phyloP scores from a whole-genome alignment of 2,113 vertebrate species.

The Pangasianodon hypophthalmus region DNA sequence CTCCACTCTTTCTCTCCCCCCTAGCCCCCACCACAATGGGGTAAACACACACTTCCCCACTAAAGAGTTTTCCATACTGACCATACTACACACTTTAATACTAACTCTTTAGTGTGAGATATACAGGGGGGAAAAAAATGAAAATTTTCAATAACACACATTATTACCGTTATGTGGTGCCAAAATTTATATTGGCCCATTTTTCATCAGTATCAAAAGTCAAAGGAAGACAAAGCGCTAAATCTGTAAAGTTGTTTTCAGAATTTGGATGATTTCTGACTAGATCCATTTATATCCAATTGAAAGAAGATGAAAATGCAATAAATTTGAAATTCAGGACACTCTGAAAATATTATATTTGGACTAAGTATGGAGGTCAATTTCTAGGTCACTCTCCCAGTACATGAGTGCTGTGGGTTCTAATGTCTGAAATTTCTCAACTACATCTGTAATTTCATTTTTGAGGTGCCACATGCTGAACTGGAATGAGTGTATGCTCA shows the following conservation, averaged over 20 bases:
- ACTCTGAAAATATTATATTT: not conserved
- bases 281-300: not conserved
- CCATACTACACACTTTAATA: not conserved
- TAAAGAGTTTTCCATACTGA: slow-evolving; percentile 20
- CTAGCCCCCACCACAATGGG: slow-evolving; percentile 9
- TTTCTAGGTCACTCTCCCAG: not conserved
- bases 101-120: not conserved
- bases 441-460: not conserved
- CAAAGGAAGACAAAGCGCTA: not conserved
- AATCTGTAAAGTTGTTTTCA: not conserved
- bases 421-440: not conserved
- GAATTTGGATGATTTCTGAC: not conserved
- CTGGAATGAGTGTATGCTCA: not conserved
- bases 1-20: slow-evolving; percentile 40
- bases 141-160: not conserved
- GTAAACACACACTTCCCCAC: slow-evolving; percentile 16
- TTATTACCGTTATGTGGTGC: not conserved
- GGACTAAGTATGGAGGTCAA: not conserved
- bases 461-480: not conserved
- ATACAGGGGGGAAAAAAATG: not conserved
- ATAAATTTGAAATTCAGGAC: not conserved
- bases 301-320: not conserved
- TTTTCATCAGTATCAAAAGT: not conserved
- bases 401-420: not conserved
- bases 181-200: not conserved